phyloP scores from a whole-genome alignment of 2,797 vertebrate species.

The Cossypha dichroa region DNA sequence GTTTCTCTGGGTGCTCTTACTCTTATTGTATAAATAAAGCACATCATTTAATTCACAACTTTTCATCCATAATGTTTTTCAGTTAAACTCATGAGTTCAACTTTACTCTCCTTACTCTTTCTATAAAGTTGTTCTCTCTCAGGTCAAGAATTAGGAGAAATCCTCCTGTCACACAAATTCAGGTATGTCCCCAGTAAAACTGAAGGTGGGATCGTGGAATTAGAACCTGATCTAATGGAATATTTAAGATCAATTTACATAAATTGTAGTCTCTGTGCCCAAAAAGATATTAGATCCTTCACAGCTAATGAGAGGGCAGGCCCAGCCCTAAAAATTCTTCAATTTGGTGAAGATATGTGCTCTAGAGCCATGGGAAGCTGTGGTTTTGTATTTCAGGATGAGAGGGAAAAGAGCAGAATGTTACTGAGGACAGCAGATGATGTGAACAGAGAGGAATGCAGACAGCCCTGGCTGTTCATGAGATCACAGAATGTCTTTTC shows the following conservation, averaged over 20 bases:
- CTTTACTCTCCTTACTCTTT: not conserved
- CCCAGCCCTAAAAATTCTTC: not conserved
- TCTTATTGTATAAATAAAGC: not conserved
- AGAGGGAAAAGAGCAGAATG: not conserved
- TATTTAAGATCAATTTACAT: not conserved
- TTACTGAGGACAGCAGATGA: not conserved
- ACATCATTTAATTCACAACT: not conserved
- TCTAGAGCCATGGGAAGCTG: not conserved
- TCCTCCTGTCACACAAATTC: not conserved
- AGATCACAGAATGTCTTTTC: not conserved
- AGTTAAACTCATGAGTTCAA: not conserved
- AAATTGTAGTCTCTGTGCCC: not conserved
- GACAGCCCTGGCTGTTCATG: not conserved
- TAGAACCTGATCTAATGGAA: not conserved
- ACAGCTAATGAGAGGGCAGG: not conserved
- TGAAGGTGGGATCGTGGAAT: not conserved
- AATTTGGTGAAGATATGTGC: not conserved
- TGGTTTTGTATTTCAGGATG: not conserved
- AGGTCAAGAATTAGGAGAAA: not conserved
- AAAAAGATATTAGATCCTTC: not conserved
- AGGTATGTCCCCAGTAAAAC: not conserved
- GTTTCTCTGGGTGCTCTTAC: not conserved
- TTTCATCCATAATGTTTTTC: not conserved
- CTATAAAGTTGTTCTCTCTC: not conserved
- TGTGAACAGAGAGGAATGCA: not conserved